These are phyloP conservation scores for Atractosteus spatula DNA, from an alignment of 2,113 vertebrate genomes.

Conservation along the genomic window DNA sequence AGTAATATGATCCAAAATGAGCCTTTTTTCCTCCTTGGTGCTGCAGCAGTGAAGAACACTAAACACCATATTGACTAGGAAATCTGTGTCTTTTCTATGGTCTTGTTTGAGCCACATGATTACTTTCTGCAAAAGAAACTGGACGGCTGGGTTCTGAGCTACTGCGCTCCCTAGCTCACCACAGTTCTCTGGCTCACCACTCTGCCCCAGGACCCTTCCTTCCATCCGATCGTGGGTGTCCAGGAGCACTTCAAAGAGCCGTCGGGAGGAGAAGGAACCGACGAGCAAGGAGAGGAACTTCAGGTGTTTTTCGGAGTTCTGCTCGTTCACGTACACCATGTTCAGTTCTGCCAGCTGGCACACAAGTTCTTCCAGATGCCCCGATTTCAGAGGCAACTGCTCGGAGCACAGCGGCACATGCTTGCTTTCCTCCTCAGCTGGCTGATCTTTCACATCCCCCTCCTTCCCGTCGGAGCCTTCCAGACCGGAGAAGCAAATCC, in stretches of 20 bases:
- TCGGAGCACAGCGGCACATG: slow-evolving; percentile 17
- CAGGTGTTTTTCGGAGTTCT: slow-evolving; percentile 80
- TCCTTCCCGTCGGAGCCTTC: slow-evolving; percentile 40
- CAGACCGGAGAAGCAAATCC: slow-evolving; percentile 71
- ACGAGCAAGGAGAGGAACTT: slow-evolving; percentile 83
- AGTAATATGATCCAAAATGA: slow-evolving; percentile 78
- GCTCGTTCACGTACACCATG: slow-evolving; percentile 77
- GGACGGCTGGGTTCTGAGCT: slow-evolving; percentile 69
- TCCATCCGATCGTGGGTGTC: slow-evolving; percentile 46
- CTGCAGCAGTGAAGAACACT: slow-evolving; percentile 82
- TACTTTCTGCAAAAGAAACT: slow-evolving; percentile 78
- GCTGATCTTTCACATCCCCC: slow-evolving; percentile 30
- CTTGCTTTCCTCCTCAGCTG: slow-evolving; percentile 30
- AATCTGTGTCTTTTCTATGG: slow-evolving; percentile 62
- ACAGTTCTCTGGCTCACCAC: slow-evolving; percentile 22
- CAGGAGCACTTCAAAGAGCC: slow-evolving; percentile 78
- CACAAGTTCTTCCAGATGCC: slow-evolving; percentile 80
- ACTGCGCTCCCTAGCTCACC: slow-evolving; percentile 30
- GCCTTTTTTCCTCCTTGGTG: slow-evolving; percentile 66
- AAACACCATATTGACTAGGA: slow-evolving; percentile 89
- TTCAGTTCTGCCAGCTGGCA: slow-evolving; percentile 82
- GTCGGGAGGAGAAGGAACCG: slow-evolving; percentile 73
- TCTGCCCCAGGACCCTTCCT: slow-evolving; percentile 26
- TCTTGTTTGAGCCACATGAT: slow-evolving; percentile 80
- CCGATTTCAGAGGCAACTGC: slow-evolving; percentile 44